phyloP scores from a whole-genome alignment of 2,797 vertebrate genomes.

The Mycteria americana region DNA sequence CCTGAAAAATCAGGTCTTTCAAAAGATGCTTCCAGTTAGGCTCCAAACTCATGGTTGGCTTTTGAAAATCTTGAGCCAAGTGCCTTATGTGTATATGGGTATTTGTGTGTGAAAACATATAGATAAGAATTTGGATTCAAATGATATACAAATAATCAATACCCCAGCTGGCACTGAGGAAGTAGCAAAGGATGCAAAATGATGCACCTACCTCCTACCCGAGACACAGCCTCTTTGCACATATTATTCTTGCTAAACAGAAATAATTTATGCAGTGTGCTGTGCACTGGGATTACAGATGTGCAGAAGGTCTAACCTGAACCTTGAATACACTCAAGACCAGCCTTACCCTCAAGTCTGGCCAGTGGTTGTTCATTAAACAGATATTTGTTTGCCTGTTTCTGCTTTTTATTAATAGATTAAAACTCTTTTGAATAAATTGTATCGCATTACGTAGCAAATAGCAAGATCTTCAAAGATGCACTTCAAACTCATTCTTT shows the following conservation, averaged over 20 bases:
- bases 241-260: not conserved
- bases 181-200: not conserved
- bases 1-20: not conserved
- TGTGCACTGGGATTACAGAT: not conserved
- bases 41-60: not conserved
- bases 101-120: not conserved
- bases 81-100: accelerated
- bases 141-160: not conserved
- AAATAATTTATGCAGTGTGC: not conserved
- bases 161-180: not conserved
- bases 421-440: not conserved
- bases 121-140: not conserved
- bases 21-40: not conserved
- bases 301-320: not conserved
- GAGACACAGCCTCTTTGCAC: not conserved
- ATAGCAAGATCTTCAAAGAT: not conserved
- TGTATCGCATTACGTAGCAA: not conserved
- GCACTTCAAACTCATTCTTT: not conserved
- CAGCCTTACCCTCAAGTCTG: not conserved
- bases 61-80: not conserved
- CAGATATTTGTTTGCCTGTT: not conserved
- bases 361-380: not conserved
- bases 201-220: not conserved
- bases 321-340: not conserved
- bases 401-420: not conserved